Conservation (phyloP, 37 sponge, comb jelly and placozoan species). For the Beroe ovata region DNA sequence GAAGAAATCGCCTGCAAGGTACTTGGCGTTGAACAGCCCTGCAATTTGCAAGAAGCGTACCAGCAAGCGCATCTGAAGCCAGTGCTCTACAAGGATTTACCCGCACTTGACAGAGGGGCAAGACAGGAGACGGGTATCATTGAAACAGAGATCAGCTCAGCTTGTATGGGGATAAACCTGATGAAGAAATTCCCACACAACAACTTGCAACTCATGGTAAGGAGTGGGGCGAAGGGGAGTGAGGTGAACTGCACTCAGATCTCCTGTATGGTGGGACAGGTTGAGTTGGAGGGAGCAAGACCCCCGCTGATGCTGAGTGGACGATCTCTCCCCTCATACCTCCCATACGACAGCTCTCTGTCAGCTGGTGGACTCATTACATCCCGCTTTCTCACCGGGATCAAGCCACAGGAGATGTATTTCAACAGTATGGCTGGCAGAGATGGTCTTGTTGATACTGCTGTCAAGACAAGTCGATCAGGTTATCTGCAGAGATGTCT, state of each 20-base stretch:
- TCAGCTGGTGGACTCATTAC: slow-evolving; percentile 91
- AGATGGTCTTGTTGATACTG: slow-evolving; percentile 98
- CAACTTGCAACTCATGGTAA: slow-evolving; percentile 90
- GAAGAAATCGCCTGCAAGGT: slow-evolving; percentile 60
- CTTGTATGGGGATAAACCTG: slow-evolving; percentile 81
- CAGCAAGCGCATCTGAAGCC: slow-evolving; percentile 73
- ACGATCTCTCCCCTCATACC: slow-evolving; percentile 84
- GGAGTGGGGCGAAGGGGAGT: slow-evolving; percentile 93
- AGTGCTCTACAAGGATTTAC: slow-evolving; percentile 51
- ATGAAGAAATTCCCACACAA: slow-evolving; percentile 87
- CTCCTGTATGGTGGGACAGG: slow-evolving; percentile 94
- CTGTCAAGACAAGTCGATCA: slow-evolving; percentile 98
- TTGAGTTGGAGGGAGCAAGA: slow-evolving; percentile 97
- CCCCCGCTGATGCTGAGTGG: slow-evolving; percentile 95
- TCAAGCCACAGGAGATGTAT: slow-evolving; percentile 96
- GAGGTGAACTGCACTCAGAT: slow-evolving; percentile 98
- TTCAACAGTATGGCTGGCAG: slow-evolving; percentile 98
- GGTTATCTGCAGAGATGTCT: slow-evolving; percentile 97
- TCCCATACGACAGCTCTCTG: slow-evolving; percentile 86
- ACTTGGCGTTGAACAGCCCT: slow-evolving; percentile 16
- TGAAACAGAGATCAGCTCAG: slow-evolving; percentile 64
- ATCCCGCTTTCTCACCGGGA: slow-evolving; percentile 90
- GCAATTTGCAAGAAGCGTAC: slow-evolving; percentile 69
- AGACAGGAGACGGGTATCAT: neutral
- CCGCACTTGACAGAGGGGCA: slow-evolving; percentile 28